Evolutionary conservation across 1,140 invertebrate genomes (phyloP).

Genomic region (Drosophila punjabiensis): DNA sequence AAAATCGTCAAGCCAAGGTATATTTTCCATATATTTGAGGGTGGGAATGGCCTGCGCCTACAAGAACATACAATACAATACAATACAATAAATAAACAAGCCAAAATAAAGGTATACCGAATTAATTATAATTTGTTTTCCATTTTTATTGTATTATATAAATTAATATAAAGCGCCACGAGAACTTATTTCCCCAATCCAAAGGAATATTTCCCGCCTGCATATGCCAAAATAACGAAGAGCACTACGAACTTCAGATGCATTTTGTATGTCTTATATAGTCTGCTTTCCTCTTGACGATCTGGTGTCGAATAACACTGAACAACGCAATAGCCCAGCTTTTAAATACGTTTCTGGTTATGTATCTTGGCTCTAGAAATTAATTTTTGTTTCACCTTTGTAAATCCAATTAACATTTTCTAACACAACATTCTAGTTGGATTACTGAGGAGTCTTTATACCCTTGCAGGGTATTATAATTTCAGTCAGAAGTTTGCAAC

Average conservation of each 20-base stretch:
- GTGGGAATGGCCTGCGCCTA: background rate
- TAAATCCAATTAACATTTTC: background rate
- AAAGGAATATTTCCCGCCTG: background rate
- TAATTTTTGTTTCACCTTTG: background rate
- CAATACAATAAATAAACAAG: conserved; percentile 2
- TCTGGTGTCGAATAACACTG: no score
- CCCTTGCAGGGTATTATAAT: no score
- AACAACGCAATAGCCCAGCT: no score
- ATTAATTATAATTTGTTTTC: background rate
- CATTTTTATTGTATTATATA: background rate
- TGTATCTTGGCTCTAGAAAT: background rate
- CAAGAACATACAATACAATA: background rate
- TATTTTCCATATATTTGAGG: background rate
- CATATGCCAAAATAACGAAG: background rate
- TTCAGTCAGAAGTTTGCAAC: no score
- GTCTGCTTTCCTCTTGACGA: background rate
- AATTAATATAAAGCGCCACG: background rate
- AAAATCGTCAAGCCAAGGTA: background rate
- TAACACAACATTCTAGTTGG: background rate
- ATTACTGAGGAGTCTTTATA: background rate
- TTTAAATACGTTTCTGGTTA: background rate
- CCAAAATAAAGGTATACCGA: background rate
- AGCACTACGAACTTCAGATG: background rate
- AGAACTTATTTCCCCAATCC: no score
- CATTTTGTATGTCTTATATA: background rate